These are phyloP conservation scores for Phrynocephalus vlangalii DNA, from an alignment of 2,797 vertebrate genomes.

Conservation along the genomic window DNA sequence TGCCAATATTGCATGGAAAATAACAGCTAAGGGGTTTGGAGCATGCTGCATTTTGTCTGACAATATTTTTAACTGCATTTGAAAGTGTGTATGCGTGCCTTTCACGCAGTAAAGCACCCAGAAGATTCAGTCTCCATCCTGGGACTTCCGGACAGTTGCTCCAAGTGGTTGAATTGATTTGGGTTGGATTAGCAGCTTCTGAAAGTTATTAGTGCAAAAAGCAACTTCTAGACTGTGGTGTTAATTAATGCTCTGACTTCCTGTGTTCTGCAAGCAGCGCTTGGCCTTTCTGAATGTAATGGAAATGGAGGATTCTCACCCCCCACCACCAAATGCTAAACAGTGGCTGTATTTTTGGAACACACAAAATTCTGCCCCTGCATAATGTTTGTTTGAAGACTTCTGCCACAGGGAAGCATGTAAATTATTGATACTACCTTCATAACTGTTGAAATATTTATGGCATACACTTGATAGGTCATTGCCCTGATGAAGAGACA, in stretches of 20 bases:
- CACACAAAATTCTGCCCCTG: background rate
- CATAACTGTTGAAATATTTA: slow-evolving; percentile 9
- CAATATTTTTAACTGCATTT: background rate
- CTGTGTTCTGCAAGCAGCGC: background rate
- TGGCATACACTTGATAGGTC: background rate
- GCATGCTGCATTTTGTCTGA: slow-evolving; percentile 3
- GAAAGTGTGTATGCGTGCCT: background rate
- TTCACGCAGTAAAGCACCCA: background rate
- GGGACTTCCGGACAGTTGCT: background rate
- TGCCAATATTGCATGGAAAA: background rate
- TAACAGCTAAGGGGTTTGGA: slow-evolving; percentile 16
- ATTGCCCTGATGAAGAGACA: background rate
- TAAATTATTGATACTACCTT: slow-evolving; percentile 17
- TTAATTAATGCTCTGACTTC: background rate
- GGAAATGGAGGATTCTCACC: no score
- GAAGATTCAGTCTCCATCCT: background rate
- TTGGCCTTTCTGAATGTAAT: background rate
- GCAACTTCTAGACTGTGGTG: no score
- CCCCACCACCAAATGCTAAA: background rate
- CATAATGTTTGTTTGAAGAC: slow-evolving; percentile 16
- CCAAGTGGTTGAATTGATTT: no score
- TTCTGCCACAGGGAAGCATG: background rate
- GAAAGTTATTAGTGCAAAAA: no score
- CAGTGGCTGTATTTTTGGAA: background rate
- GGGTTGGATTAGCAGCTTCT: no score